Conservation (phyloP, 1,140 invertebrate species). For the Cyclina sinensis region DNA sequence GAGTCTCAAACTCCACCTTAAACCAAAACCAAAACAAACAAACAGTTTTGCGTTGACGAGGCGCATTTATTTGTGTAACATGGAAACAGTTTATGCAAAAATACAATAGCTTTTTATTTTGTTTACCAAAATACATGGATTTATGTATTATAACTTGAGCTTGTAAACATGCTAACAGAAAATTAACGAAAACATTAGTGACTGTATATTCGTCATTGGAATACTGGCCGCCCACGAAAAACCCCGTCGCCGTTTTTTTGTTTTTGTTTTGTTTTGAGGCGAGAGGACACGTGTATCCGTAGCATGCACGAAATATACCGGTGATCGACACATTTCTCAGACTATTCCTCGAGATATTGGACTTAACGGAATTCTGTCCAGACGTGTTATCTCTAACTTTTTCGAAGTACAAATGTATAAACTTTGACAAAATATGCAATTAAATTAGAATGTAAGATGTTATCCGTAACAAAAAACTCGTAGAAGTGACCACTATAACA, state of each 20-base stretch:
- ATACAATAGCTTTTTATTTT: no score
- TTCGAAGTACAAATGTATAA: no score
- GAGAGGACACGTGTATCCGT: conserved; percentile 11
- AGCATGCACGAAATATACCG: conserved; percentile 18
- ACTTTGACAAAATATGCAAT: no score
- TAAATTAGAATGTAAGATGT: background rate
- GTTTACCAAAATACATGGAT: background rate
- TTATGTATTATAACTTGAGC: no score
- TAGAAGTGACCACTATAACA: background rate
- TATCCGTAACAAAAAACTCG: background rate
- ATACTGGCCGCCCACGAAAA: conserved; percentile 18
- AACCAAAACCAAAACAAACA: no score
- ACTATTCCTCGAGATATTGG: conserved; percentile 23
- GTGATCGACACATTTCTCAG: conserved; percentile 14
- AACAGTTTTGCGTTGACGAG: no score
- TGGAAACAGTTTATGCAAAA: background rate
- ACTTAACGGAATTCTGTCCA: background rate
- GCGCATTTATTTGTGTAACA: no score
- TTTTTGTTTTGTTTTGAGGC: background rate
- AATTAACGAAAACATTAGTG: background rate
- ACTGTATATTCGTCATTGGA: conserved; percentile 15
- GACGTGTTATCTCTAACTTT: conserved; percentile 5
- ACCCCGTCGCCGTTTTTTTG: background rate
- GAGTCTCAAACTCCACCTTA: no score
- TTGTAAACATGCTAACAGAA: background rate